Conservation (phyloP, 1,140 invertebrate species). For the Hylaeus volcanicus region DNA sequence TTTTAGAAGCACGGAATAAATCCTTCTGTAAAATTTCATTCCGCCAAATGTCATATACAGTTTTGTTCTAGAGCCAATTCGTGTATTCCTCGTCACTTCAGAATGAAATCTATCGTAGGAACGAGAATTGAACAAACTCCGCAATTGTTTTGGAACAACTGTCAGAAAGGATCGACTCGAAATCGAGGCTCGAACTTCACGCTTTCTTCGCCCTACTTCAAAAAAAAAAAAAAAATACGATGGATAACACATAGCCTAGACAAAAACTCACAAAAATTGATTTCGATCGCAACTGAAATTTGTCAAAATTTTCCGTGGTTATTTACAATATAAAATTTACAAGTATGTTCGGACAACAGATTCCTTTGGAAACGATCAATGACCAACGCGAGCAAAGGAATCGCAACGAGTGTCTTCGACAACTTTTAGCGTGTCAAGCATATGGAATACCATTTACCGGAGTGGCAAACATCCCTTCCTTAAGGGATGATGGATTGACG, state of each 20-base stretch:
- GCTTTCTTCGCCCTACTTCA: not conserved
- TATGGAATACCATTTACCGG: conserved; percentile 2
- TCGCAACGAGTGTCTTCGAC: conserved; percentile 36
- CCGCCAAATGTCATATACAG: not conserved
- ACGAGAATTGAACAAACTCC: not conserved
- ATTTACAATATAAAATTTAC: conserved; percentile 10
- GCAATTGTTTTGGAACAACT: not conserved
- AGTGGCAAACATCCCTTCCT: conserved; percentile 15
- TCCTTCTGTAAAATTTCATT: conserved; percentile 19
- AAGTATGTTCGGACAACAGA: conserved; percentile 50
- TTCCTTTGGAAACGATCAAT: conserved; percentile 27
- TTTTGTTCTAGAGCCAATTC: not conserved
- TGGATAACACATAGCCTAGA: conserved; percentile 25
- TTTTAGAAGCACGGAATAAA: conserved; percentile 26
- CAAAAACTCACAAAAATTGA: not conserved
- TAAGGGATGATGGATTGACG: conserved; percentile 31
- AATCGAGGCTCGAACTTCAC: not conserved
- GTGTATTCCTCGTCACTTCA: conserved; percentile 1
- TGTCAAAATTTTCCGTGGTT: conserved; percentile 42
- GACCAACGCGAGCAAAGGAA: conserved; percentile 18
- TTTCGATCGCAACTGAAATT: not conserved
- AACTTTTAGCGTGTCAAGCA: conserved; percentile 13
- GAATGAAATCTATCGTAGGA: conserved; percentile 6
- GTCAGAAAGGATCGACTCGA: not conserved
- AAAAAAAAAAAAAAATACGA: conserved; percentile 14